Percentiles rank a stretch among this genome's conserved stretches.
phyloP scores from a whole-genome alignment of 2,888 invertebrate species.

The Hedya salicella region DNA sequence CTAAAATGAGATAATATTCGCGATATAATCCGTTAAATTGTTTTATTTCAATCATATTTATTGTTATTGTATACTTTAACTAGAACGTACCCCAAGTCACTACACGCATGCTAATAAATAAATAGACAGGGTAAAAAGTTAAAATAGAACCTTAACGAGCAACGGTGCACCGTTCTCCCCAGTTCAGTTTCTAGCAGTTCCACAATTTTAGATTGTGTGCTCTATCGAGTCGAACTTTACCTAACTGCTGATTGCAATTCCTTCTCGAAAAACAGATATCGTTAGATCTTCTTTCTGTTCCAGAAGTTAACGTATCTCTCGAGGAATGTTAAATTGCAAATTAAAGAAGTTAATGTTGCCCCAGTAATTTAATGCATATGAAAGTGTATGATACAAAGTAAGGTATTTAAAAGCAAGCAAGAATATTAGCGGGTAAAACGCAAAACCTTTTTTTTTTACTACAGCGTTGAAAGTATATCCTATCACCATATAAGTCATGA shows the following conservation, averaged over 20 bases:
- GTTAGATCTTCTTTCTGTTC: slow-evolving; percentile 61
- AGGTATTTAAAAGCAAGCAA: too few species aligned
- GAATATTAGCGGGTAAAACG: too few species aligned
- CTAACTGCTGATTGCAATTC: slow-evolving; percentile 77
- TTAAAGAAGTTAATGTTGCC: background rate
- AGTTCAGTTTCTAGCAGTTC: slow-evolving; percentile 71
- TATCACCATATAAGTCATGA: too few species aligned
- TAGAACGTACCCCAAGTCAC: too few species aligned
- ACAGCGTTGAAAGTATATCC: too few species aligned
- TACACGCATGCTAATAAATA: too few species aligned
- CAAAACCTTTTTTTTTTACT: too few species aligned
- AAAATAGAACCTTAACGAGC: background rate
- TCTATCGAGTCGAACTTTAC: slow-evolving; percentile 71
- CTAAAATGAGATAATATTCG: too few species aligned
- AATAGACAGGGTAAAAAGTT: background rate
- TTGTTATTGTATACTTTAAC: too few species aligned
- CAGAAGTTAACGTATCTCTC: slow-evolving; percentile 21
- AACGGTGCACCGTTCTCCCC: slow-evolving; percentile 49
- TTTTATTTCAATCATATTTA: too few species aligned
- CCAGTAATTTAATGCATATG: background rate
- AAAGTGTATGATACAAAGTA: too few species aligned
- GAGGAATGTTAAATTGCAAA: background rate
- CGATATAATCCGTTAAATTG: too few species aligned
- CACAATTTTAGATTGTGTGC: slow-evolving; percentile 71
- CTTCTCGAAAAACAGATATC: slow-evolving; percentile 64